phyloP scores from a whole-genome alignment of 2,888 invertebrate species.

The Xestia ashworthii region DNA sequence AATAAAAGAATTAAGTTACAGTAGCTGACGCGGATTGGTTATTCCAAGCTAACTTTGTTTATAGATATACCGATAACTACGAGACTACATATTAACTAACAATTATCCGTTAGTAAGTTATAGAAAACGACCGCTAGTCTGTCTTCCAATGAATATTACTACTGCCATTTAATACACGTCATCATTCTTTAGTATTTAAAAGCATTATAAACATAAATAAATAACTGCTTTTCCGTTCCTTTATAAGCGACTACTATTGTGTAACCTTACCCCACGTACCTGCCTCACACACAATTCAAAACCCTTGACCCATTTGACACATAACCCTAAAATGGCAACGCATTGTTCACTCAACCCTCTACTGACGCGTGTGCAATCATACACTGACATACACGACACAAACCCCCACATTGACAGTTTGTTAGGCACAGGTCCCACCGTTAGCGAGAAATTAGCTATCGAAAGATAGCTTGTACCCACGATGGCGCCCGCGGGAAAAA shows the following conservation, averaged over 20 bases:
- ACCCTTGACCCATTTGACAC: slow-evolving; percentile 50
- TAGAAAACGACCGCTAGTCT: no score
- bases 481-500: not conserved
- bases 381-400: slow-evolving; percentile 23
- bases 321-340: slow-evolving; percentile 54
- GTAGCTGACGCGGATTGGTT: no score
- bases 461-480: not conserved
- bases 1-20: no score
- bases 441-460: not conserved
- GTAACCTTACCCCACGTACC: not conserved
- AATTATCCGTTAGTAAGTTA: no score
- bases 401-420: slow-evolving; percentile 40
- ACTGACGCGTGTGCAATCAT: slow-evolving; percentile 63
- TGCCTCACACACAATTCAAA: slow-evolving; percentile 39
- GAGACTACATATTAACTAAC: no score
- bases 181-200: not conserved
- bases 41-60: no score
- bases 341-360: slow-evolving; percentile 54
- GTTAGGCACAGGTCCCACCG: slow-evolving; percentile 27
- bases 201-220: not conserved
- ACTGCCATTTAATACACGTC: not conserved
- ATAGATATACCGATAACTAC: no score
- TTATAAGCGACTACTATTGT: slow-evolving; percentile 17
- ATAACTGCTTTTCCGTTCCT: not conserved
- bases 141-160: not conserved